Evolutionary conservation across 2,113 vertebrate genomes (phyloP).

Genomic region (Sinocyclocheilus rhinocerous): DNA sequence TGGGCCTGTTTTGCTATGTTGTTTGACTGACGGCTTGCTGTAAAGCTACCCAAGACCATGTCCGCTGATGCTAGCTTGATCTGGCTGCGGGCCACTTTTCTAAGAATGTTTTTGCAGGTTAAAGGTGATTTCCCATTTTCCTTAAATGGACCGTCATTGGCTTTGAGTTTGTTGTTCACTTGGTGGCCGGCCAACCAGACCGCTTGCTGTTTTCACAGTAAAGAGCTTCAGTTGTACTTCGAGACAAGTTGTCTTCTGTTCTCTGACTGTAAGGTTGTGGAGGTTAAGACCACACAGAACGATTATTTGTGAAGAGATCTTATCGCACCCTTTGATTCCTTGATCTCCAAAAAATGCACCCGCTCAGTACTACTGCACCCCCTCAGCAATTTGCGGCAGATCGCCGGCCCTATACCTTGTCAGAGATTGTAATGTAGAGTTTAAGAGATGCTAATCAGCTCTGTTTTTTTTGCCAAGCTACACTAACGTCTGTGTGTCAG

Average conservation of each 20-base stretch:
- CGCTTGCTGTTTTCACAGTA: constrained; percentile 29
- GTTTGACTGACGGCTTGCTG: constrained; percentile 27
- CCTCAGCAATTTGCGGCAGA: background rate
- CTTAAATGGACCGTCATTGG: constrained; percentile 43
- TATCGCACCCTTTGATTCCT: constrained; percentile 5
- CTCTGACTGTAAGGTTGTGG: constrained; percentile 4
- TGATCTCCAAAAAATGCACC: constrained; percentile 1
- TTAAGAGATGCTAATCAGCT: constrained; percentile 5
- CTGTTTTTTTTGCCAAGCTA: background rate
- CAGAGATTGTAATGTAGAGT: background rate
- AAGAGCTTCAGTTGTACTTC: constrained; percentile 23
- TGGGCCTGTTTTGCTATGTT: background rate
- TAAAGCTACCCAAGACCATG: background rate
- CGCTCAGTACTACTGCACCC: background rate
- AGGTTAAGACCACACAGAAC: constrained; percentile 38
- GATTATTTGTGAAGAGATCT: constrained; percentile 32
- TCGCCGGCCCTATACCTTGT: background rate
- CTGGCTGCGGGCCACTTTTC: constrained; percentile 15
- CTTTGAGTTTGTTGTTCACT: constrained; percentile 14
- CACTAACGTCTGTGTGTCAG: background rate
- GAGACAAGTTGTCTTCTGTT: constrained; percentile 4
- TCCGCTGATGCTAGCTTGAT: constrained; percentile 20
- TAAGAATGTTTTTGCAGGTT: constrained; percentile 33
- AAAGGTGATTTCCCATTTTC: constrained; percentile 48
- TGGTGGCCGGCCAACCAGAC: constrained; percentile 47